These are phyloP conservation scores for Drosophila neonasuta DNA, from an alignment of 2,888 invertebrate species.

Conservation along the genomic window DNA sequence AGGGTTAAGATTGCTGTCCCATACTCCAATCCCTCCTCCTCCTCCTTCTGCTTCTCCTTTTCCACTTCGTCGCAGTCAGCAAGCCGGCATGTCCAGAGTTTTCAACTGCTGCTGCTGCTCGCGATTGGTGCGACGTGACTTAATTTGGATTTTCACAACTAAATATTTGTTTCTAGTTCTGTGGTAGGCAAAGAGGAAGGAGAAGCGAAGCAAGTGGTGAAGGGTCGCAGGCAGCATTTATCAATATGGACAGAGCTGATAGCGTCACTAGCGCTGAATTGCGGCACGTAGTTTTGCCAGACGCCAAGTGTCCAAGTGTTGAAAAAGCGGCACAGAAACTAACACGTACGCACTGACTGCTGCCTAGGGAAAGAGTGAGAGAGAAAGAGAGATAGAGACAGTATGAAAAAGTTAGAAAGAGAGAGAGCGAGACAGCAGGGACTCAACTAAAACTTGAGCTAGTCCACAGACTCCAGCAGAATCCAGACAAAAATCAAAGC, in stretches of 20 bases:
- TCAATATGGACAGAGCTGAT: slow-evolving; percentile 70
- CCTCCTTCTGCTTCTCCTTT: neutral
- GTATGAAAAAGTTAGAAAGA: too few relatives aligned
- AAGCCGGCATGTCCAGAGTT: slow-evolving; percentile 29
- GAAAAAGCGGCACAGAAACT: slow-evolving; percentile 65
- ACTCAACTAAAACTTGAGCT: slow-evolving; percentile 45
- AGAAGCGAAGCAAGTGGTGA: too few relatives aligned
- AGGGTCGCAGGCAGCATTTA: slow-evolving; percentile 55
- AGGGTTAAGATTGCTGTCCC: slow-evolving; percentile 62
- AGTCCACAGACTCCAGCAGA: slow-evolving; percentile 15
- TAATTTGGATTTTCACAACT: slow-evolving; percentile 78
- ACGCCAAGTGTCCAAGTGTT: slow-evolving; percentile 69
- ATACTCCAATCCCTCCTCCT: neutral
- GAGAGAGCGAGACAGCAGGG: neutral
- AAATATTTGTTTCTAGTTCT: slow-evolving; percentile 59
- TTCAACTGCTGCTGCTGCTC: slow-evolving; percentile 66
- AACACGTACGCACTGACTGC: slow-evolving; percentile 66
- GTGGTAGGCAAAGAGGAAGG: neutral
- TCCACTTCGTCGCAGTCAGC: neutral
- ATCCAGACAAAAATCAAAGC: slow-evolving; percentile 72
- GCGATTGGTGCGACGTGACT: slow-evolving; percentile 81
- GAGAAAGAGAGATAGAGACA: neutral
- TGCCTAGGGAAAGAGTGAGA: neutral
- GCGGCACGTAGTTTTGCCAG: slow-evolving; percentile 68
- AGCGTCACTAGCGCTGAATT: slow-evolving; percentile 69